A percentile compares a stretch with the other conserved stretches of the same genome.
phyloP scores from a whole-genome alignment of 35 echinoderm and acorn worm species.

The Acanthaster planci region DNA sequence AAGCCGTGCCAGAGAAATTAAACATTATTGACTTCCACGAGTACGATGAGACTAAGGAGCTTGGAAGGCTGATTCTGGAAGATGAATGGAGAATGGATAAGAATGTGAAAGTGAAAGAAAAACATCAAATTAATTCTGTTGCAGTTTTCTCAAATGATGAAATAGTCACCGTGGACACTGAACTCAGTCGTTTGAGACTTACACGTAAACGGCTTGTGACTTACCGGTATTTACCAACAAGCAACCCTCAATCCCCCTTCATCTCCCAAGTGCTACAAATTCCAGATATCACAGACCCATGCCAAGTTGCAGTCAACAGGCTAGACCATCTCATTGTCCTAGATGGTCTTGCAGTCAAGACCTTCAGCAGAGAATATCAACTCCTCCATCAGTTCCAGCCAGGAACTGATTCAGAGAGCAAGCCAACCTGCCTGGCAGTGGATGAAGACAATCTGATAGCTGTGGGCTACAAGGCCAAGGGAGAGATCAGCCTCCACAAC shows the following conservation, averaged over 20 bases:
- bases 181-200: too few relatives aligned
- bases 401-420: not conserved
- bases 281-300: not conserved
- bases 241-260: not conserved
- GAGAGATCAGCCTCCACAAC: too few relatives aligned
- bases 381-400: slow-evolving; percentile 18
- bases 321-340: not conserved
- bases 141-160: not conserved
- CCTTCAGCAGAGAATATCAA: not conserved
- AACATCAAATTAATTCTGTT: not conserved
- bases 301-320: not conserved
- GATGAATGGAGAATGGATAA: not conserved
- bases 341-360: not conserved
- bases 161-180: not conserved
- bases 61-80: slow-evolving; percentile 5
- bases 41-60: too few relatives aligned
- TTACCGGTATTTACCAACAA: not conserved
- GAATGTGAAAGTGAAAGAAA: too few relatives aligned
- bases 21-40: not conserved
- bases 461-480: slow-evolving; percentile 17
- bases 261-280: not conserved
- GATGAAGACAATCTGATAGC: slow-evolving; percentile 34
- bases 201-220: too few relatives aligned
- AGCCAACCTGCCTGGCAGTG: slow-evolving; percentile 30
- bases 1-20: not conserved